These are phyloP conservation scores for Carcharodon carcharias DNA, from an alignment of 2,797 vertebrate genomes.

Conservation along the genomic window DNA sequence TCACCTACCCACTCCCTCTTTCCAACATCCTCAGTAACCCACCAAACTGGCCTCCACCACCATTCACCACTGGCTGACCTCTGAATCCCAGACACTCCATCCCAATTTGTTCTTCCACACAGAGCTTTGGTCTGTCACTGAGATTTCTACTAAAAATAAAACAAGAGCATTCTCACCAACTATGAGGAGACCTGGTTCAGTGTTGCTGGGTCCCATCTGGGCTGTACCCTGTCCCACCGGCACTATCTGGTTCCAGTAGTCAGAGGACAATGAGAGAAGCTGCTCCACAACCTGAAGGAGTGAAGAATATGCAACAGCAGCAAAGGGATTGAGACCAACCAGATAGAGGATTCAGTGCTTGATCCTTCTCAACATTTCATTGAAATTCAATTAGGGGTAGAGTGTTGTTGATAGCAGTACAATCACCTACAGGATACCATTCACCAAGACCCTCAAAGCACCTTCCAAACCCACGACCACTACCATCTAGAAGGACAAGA, in stretches of 20 bases:
- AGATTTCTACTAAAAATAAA: not conserved
- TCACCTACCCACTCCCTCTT: too few species aligned
- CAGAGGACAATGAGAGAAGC: conserved; percentile 53
- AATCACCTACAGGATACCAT: too few species aligned
- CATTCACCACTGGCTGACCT: not conserved
- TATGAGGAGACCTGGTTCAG: too few species aligned
- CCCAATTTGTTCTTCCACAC: not conserved
- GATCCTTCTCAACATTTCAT: too few species aligned
- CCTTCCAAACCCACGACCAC: not conserved
- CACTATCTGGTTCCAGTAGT: conserved; percentile 58
- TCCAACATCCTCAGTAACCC: not conserved
- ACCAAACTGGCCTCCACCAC: not conserved
- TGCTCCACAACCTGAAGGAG: conserved; percentile 58
- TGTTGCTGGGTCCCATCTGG: not conserved
- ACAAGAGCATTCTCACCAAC: not conserved
- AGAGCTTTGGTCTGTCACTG: not conserved
- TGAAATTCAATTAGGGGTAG: too few species aligned
- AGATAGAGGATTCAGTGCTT: too few species aligned
- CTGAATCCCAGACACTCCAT: not conserved
- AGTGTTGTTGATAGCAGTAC: too few species aligned
- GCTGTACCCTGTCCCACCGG: conserved; percentile 20
- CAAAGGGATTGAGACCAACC: not conserved
- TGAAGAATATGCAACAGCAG: not conserved
- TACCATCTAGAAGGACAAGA: not conserved
- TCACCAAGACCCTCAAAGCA: not conserved